phyloP scores from a whole-genome alignment of 2,113 vertebrate species.

The Antechinus stuartii region DNA sequence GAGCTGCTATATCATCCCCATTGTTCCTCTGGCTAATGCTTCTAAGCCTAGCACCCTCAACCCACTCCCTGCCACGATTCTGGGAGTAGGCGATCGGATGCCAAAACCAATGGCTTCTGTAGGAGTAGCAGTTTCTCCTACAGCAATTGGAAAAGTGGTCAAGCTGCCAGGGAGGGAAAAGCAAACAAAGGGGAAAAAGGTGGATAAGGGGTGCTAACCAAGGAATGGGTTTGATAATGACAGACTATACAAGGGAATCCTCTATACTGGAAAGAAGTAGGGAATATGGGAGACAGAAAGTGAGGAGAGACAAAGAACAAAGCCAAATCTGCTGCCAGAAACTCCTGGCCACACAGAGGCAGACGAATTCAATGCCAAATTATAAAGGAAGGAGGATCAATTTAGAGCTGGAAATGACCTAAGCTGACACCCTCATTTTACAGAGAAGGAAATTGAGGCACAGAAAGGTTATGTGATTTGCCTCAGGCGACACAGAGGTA shows the following conservation, averaged over 20 bases:
- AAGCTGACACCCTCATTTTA: not conserved
- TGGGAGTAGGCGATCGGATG: not conserved
- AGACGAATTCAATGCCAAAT: not conserved
- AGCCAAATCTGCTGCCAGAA: not conserved
- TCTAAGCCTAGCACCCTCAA: not conserved
- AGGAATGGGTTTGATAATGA: not conserved
- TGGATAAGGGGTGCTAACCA: not conserved
- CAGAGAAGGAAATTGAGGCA: not conserved
- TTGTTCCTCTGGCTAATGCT: not conserved
- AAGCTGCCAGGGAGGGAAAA: not conserved
- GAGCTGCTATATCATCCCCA: not conserved
- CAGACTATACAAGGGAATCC: not conserved
- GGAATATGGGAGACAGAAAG: not conserved
- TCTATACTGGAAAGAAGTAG: not conserved
- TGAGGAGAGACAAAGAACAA: not conserved
- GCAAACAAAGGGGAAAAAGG: not conserved
- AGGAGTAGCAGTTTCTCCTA: not conserved
- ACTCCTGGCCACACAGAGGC: not conserved
- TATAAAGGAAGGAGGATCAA: not conserved
- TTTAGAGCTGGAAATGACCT: not conserved
- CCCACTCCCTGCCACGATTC: not conserved
- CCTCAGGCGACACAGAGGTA: not conserved
- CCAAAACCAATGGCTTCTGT: not conserved
- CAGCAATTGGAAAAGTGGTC: not conserved
- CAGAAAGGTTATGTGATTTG: not conserved